Conservation (phyloP, 2,888 invertebrate species). For the Busseola fusca region DNA sequence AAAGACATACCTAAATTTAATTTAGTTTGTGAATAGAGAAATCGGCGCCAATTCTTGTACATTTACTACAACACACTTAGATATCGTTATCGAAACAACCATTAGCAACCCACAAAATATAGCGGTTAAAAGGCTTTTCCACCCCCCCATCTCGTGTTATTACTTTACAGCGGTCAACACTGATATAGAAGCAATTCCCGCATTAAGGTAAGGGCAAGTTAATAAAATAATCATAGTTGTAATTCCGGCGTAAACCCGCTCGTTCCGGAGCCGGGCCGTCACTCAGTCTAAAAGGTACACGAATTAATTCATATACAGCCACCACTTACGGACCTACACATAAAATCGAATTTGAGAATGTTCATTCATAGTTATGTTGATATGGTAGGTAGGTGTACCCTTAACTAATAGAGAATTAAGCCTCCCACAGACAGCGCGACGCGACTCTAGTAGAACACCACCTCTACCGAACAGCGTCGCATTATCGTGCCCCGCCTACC, state of each 20-base stretch:
- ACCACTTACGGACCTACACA: constrained; percentile 27
- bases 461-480: not conserved
- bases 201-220: constrained; percentile 38
- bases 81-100: constrained; percentile 7
- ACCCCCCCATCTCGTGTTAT: constrained; percentile 18
- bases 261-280: constrained; percentile 43
- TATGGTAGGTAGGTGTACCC: constrained; percentile 16
- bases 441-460: not conserved
- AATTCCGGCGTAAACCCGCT: constrained; percentile 36
- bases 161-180: constrained; percentile 18
- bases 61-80: constrained; percentile 24
- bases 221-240: constrained; percentile 54
- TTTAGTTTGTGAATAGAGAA: too few relatives aligned
- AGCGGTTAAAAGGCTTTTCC: constrained; percentile 30
- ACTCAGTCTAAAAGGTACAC: constrained; percentile 59
- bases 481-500: not conserved
- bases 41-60: too few relatives aligned
- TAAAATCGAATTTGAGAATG: constrained; percentile 57
- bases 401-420: constrained; percentile 15
- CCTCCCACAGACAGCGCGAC: not conserved
- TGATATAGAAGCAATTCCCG: constrained; percentile 39
- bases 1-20: too few relatives aligned
- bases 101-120: constrained; percentile 11
- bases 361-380: constrained; percentile 45
- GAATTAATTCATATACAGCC: constrained; percentile 59